Conservation (phyloP, 2,797 vertebrate species). For the Cirrhinus mrigala region DNA sequence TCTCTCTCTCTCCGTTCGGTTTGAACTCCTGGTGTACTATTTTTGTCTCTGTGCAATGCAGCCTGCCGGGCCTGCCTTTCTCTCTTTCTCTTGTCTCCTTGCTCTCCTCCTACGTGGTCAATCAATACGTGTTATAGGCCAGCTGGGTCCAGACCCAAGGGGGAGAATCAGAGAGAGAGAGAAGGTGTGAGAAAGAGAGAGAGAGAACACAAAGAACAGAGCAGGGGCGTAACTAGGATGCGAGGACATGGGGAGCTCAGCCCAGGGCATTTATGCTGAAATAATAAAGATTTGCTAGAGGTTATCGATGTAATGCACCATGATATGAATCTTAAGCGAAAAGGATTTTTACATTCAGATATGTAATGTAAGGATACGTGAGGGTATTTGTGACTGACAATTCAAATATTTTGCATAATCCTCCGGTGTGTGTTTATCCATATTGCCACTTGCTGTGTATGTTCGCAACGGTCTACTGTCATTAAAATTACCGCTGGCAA, state of each 20-base stretch:
- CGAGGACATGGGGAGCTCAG: not conserved
- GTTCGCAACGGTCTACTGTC: not conserved
- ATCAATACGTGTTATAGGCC: slow-evolving; percentile 79
- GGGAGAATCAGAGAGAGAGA: slow-evolving; percentile 65
- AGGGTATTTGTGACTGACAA: not conserved
- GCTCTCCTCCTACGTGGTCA: slow-evolving; percentile 67
- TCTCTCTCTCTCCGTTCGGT: slow-evolving; percentile 34
- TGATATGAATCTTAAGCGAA: not conserved
- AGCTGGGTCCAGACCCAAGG: slow-evolving; percentile 74
- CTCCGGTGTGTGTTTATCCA: not conserved
- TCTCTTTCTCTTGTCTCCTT: slow-evolving; percentile 50
- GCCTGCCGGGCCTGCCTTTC: slow-evolving; percentile 54
- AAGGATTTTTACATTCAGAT: not conserved
- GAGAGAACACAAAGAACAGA: slow-evolving; percentile 44
- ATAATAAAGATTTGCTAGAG: not conserved
- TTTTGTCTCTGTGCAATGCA: slow-evolving; percentile 56
- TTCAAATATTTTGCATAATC: not conserved
- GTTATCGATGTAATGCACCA: not conserved
- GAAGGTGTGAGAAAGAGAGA: slow-evolving; percentile 59
- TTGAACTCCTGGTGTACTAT: slow-evolving; percentile 60
- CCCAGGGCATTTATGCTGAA: not conserved
- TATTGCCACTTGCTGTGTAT: not conserved
- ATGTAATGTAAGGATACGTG: not conserved
- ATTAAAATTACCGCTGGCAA: not conserved
- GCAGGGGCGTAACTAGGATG: not conserved